A percentile compares a stretch with the other conserved stretches of the same genome.
Conservation (phyloP, 2,888 invertebrate species). For the Andricus quercusramuli region DNA sequence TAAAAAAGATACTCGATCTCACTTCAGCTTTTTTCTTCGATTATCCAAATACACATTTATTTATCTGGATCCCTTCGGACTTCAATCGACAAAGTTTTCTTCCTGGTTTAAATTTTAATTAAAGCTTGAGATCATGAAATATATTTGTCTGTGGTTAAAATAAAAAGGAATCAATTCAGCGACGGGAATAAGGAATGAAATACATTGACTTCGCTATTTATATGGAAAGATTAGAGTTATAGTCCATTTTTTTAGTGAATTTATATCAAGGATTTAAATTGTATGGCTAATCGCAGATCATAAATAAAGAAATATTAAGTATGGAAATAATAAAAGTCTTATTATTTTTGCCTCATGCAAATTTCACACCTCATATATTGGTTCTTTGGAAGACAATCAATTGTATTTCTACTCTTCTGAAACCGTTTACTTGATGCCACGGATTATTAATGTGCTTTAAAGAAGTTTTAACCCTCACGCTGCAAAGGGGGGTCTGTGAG, state of each 20-base stretch:
- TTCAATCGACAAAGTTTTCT: neutral
- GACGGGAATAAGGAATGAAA: too few relatives aligned
- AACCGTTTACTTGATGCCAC: too few relatives aligned
- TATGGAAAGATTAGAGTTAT: neutral
- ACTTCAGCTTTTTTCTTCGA: neutral
- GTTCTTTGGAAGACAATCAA: too few relatives aligned
- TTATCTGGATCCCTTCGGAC: neutral
- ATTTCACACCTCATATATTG: neutral
- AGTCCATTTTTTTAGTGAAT: neutral
- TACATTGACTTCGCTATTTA: neutral
- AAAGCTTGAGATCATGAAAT: too few relatives aligned
- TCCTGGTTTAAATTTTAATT: neutral
- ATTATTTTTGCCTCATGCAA: neutral
- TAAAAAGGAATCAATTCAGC: too few relatives aligned
- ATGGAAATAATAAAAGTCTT: neutral
- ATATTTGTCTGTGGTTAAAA: too few relatives aligned
- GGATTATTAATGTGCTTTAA: too few relatives aligned
- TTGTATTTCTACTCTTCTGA: too few relatives aligned
- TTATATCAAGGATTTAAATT: neutral
- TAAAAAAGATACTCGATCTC: constrained; percentile 22
- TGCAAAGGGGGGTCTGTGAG: too few relatives aligned
- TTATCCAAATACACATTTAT: neutral
- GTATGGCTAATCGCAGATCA: neutral
- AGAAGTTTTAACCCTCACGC: too few relatives aligned
- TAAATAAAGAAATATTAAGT: neutral